Base-by-base conservation (phyloP, 2,888 invertebrate genomes). In the Brassicogethes aeneus region DNA sequence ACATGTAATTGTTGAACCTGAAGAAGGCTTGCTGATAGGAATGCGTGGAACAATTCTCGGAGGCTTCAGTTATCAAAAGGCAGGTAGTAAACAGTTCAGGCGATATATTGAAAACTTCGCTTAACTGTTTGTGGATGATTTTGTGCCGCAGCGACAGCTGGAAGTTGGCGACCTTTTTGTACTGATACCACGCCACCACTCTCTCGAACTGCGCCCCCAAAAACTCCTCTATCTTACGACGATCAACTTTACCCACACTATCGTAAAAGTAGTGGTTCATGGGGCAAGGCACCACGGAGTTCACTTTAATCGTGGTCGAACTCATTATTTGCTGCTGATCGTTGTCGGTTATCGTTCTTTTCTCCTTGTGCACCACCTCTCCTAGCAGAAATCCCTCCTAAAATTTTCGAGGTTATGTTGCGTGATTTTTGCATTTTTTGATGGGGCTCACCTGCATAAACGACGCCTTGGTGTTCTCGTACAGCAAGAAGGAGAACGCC, bases 181-280 rank as follows among this genome's bases (percentile, higher is more conserved):
- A 80, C 60, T 75, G 77, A 58, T 79, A 82, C 82, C 82, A 82
- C 15, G 80, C 82, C 7, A 82, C 74, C 15, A 82, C 72, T 64
- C 76, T 74, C 49, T 67, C 70, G 15, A 72, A 70, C 43, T 72
- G 70, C 42, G 67, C 67, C 2, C 73, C 70, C 12, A 82, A 58
- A 42, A 80, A 65, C 3, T 69, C 68, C 40, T 65, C 61, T 2
- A 82, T 56, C 49, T 72, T 72, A 48, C 75, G 72, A 46, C 70
- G 69, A 52, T 76, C 71, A 35, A 82, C 69, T 55, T 69, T 70
- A 5, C 82, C 81, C 2, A 71, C 66, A 1, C 74, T 70, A 34
- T 76, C 66, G 52, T 77, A 76, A 60, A 82, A 75, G 46, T 75
- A 61, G 35, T 75, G 73, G 1, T 71, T 66, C 10, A 71, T 68